Evolutionary conservation across 2,888 invertebrate genomes (phyloP).

Genomic region (Petrolisthes cinctipes): DNA sequence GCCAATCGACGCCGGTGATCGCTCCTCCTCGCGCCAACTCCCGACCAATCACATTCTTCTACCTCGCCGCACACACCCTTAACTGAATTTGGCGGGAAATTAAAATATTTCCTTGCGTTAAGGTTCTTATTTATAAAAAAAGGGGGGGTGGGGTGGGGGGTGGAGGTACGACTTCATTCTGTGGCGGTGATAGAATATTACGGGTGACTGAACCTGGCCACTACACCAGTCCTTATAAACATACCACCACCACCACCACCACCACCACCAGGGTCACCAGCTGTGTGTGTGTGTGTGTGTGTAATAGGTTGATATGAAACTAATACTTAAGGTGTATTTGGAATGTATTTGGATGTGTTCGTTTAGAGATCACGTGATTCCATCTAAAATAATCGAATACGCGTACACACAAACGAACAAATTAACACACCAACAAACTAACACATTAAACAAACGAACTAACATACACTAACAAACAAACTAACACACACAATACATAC

Average conservation of each 20-base stretch:
- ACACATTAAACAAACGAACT: too few species aligned
- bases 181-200: not conserved
- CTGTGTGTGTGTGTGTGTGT: not conserved
- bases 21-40: conserved; percentile 59
- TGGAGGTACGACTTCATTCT: conserved; percentile 1
- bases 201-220: not conserved
- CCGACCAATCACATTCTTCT: conserved; percentile 61
- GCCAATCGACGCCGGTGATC: conserved; percentile 60
- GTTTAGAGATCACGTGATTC: not conserved
- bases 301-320: not conserved
- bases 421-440: too few species aligned
- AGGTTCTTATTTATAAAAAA: conserved; percentile 31
- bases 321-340: not conserved
- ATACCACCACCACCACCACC: not conserved
- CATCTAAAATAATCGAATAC: not conserved
- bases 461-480: too few species aligned
- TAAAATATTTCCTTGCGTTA: conserved; percentile 51
- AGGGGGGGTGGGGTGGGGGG: conserved; percentile 1
- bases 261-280: not conserved
- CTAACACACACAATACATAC: not conserved
- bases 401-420: too few species aligned
- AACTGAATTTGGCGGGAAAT: conserved; percentile 60
- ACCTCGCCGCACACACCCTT: conserved; percentile 49
- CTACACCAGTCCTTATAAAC: not conserved
- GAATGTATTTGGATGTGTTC: not conserved